Evolutionary conservation across 2,888 invertebrate species (phyloP).

Genomic region (Quadriops clusia): DNA sequence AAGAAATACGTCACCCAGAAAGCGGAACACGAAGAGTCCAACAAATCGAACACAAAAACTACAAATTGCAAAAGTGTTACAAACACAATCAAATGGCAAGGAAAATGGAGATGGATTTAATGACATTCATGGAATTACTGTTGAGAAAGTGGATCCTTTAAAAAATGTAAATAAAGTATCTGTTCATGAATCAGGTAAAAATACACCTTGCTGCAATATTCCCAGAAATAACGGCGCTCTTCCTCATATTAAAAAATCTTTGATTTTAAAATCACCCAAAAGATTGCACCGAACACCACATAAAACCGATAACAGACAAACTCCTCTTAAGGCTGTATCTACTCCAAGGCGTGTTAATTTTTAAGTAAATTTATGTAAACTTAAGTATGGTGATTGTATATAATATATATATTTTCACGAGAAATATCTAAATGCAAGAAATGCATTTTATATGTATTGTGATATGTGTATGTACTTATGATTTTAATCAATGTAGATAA

Average conservation of each 20-base stretch:
- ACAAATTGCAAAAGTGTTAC: slow-evolving; percentile 18
- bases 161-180: slow-evolving; percentile 13
- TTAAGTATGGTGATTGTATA: too few species aligned
- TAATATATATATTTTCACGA: too few species aligned
- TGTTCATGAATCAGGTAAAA: too few species aligned
- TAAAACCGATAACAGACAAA: slow-evolving; percentile 40
- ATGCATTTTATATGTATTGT: slow-evolving; percentile 1
- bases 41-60: slow-evolving; percentile 19
- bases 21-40: slow-evolving; percentile 18
- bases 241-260: slow-evolving; percentile 49
- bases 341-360: slow-evolving; percentile 10
- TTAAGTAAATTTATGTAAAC: too few species aligned
- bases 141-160: slow-evolving; percentile 15
- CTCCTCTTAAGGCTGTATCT: slow-evolving; percentile 42
- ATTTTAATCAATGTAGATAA: slow-evolving; percentile 2
- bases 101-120: slow-evolving; percentile 18
- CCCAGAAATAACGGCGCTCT: too few species aligned
- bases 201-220: too few species aligned
- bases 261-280: slow-evolving; percentile 45
- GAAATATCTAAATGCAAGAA: too few species aligned
- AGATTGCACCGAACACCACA: slow-evolving; percentile 40
- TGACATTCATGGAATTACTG: slow-evolving; percentile 12
- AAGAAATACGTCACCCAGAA: slow-evolving; percentile 27
- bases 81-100: slow-evolving; percentile 7
- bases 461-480: slow-evolving; percentile 6